Conservation (phyloP, 2,113 vertebrate species). For the Callopanchax toddi region DNA sequence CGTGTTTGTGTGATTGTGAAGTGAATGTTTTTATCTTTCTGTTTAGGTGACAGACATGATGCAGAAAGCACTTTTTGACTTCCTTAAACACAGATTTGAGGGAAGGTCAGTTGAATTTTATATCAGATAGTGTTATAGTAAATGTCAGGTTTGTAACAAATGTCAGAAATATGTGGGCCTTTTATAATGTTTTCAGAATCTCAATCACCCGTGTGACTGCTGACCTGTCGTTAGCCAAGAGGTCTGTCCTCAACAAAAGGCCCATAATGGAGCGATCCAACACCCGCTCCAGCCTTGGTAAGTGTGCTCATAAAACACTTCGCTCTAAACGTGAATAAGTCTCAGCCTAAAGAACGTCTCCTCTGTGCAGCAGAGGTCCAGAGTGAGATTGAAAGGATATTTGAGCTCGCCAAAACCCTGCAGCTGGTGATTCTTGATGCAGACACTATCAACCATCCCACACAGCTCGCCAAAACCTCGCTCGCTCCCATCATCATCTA, state of each 20-base stretch:
- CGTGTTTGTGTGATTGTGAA: not conserved
- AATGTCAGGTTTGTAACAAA: not conserved
- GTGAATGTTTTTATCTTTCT: not conserved
- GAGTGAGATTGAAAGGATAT: slow-evolving; percentile 97
- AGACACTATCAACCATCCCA: slow-evolving; percentile 95
- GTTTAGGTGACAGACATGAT: slow-evolving; percentile 96
- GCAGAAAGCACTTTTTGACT: slow-evolving; percentile 98
- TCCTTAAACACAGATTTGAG: slow-evolving; percentile 95
- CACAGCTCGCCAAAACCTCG: slow-evolving; percentile 95
- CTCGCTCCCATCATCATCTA: slow-evolving; percentile 95
- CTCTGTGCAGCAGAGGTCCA: slow-evolving; percentile 89
- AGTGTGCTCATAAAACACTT: slow-evolving; percentile 38
- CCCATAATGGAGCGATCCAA: slow-evolving; percentile 96
- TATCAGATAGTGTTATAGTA: not conserved
- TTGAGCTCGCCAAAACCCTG: slow-evolving; percentile 94
- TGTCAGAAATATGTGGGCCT: too few species aligned
- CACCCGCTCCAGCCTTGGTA: slow-evolving; percentile 93
- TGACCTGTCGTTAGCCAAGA: slow-evolving; percentile 94
- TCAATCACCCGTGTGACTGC: slow-evolving; percentile 96
- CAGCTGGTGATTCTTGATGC: slow-evolving; percentile 95
- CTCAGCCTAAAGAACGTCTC: not conserved
- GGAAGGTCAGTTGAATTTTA: slow-evolving; percentile 85
- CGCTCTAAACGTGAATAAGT: not conserved
- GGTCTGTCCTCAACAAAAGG: slow-evolving; percentile 96
- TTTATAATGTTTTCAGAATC: slow-evolving; percentile 78